Conservation (phyloP, 2,113 vertebrate species). For the Alethe diademata region DNA sequence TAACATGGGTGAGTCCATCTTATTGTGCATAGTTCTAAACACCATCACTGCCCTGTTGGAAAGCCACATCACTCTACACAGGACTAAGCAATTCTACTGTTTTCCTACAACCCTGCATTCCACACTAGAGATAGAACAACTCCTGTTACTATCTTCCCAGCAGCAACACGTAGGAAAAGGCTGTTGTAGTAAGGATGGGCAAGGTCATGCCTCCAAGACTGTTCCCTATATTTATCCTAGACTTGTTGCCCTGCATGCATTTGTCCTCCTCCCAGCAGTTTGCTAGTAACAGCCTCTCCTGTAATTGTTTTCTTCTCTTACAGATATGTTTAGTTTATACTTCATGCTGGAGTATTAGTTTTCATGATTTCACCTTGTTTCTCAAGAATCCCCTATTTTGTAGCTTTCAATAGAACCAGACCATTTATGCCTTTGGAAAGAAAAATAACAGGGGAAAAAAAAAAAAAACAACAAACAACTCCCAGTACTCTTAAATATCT, state of each 20-base stretch:
- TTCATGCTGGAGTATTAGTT: neutral
- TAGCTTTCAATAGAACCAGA: neutral
- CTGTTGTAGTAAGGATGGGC: neutral
- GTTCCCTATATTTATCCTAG: neutral
- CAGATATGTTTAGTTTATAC: neutral
- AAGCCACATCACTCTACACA: neutral
- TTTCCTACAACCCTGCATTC: neutral
- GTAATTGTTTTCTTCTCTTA: neutral
- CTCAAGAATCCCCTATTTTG: neutral
- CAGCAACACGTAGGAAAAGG: neutral
- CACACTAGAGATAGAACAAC: neutral
- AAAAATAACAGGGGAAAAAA: neutral
- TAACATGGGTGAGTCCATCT: neutral
- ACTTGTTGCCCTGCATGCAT: neutral
- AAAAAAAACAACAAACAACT: neutral
- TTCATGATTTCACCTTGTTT: neutral
- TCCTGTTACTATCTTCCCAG: neutral
- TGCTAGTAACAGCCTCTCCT: constrained; percentile 17
- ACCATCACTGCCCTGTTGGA: neutral
- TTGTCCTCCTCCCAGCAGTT: neutral
- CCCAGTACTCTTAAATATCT: neutral
- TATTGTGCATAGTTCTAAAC: neutral
- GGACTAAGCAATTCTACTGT: neutral
- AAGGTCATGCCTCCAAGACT: neutral
- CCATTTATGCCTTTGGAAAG: neutral